phyloP scores from a whole-genome alignment of 2,888 invertebrate species.

The Aromia moschata region DNA sequence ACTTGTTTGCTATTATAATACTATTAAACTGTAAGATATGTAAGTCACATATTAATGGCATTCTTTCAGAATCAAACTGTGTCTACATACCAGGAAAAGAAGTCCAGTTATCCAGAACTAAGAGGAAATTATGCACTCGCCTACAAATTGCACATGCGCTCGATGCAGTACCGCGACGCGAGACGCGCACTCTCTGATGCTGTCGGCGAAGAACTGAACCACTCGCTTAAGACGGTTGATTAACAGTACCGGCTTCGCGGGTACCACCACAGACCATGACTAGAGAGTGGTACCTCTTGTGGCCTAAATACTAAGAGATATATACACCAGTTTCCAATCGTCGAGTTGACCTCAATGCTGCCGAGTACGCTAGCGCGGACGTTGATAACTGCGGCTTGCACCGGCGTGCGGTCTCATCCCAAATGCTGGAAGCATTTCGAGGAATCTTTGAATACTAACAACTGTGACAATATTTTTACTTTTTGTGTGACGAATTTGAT shows the following conservation, averaged over 20 bases:
- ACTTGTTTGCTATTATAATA: too few species aligned
- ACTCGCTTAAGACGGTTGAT: not conserved
- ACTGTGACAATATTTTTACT: too few species aligned
- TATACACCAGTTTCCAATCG: constrained; percentile 32
- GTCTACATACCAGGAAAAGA: not conserved
- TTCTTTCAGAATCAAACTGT: not conserved
- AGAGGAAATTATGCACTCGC: constrained; percentile 3
- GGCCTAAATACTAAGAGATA: constrained; percentile 33
- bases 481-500: too few species aligned
- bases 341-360: constrained; percentile 29
- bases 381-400: too few species aligned
- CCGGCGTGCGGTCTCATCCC: too few species aligned
- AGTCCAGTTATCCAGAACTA: constrained; percentile 14
- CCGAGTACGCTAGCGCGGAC: too few species aligned
- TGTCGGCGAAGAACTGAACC: constrained; percentile 13
- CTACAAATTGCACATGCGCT: constrained; percentile 17
- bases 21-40: too few species aligned
- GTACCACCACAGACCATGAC: constrained; percentile 17
- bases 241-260: constrained; percentile 19
- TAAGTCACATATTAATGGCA: too few species aligned
- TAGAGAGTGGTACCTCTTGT: constrained; percentile 33
- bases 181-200: constrained; percentile 3
- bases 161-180: not conserved
- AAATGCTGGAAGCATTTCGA: too few species aligned
- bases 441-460: too few species aligned